Percentiles rank a stretch among this genome's conserved stretches.
Conservation (phyloP, 2,888 invertebrate genomes). For the Perizoma affinitatum region DNA sequence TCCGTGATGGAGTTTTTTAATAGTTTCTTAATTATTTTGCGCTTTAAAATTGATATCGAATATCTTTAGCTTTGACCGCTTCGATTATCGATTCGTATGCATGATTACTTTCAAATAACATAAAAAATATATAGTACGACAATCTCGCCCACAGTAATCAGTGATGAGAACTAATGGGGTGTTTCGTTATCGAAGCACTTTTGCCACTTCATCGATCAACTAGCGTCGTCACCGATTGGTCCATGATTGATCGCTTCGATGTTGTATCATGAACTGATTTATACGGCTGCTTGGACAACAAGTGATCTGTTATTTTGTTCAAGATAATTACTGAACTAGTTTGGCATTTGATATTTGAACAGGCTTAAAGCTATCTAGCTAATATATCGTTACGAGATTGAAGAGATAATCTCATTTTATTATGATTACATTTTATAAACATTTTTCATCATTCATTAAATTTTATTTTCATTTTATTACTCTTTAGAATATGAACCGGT, state of each 20-base stretch:
- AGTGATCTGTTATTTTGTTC: slow-evolving; percentile 20
- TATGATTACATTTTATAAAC: slow-evolving; percentile 22
- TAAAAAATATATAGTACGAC: neutral
- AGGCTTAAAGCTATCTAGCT: slow-evolving; percentile 12
- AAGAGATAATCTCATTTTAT: slow-evolving; percentile 24
- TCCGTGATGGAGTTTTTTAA: too few species aligned
- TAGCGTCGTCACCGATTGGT: slow-evolving; percentile 52
- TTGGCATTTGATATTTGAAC: slow-evolving; percentile 23
- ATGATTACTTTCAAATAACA: too few species aligned
- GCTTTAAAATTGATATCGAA: too few species aligned
- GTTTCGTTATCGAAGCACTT: slow-evolving; percentile 54
- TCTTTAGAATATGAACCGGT: neutral
- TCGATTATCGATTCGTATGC: too few species aligned
- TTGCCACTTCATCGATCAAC: slow-evolving; percentile 67
- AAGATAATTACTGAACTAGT: slow-evolving; percentile 28
- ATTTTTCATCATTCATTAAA: slow-evolving; percentile 10
- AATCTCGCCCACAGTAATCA: slow-evolving; percentile 15
- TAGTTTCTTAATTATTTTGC: too few species aligned
- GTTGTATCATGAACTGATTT: slow-evolving; percentile 41
- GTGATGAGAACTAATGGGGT: slow-evolving; percentile 55
- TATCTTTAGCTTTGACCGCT: too few species aligned
- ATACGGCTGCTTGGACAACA: slow-evolving; percentile 14
- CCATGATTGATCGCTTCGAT: slow-evolving; percentile 58
- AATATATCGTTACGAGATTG: slow-evolving; percentile 18
- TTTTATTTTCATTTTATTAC: slow-evolving; percentile 20